These are phyloP conservation scores for Alces alces DNA, from an alignment of 2,113 vertebrate species.

Conservation along the genomic window DNA sequence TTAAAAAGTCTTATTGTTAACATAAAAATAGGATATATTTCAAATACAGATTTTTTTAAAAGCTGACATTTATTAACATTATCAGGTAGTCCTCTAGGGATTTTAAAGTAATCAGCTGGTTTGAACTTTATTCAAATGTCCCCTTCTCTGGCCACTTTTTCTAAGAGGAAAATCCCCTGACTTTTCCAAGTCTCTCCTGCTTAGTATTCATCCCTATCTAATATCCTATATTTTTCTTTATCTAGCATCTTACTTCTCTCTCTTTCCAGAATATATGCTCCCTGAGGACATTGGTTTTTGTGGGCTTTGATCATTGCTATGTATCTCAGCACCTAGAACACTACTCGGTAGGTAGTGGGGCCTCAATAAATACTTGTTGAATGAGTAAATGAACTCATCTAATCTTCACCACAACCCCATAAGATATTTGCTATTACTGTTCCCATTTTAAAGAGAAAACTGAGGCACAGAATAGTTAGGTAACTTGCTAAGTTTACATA, in stretches of 20 bases:
- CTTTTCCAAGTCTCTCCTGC: not conserved
- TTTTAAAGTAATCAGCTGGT: not conserved
- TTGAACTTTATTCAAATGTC: not conserved
- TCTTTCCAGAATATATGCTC: not conserved
- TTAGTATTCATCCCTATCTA: not conserved
- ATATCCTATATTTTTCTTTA: not conserved
- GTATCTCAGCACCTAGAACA: not conserved
- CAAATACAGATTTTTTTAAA: not conserved
- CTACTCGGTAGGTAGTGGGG: not conserved
- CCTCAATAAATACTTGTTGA: not conserved
- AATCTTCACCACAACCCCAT: not conserved
- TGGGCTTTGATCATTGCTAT: not conserved
- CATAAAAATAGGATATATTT: not conserved
- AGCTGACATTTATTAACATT: not conserved
- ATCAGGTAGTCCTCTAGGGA: not conserved
- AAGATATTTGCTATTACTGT: not conserved
- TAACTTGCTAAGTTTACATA: not conserved
- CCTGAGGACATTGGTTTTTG: not conserved
- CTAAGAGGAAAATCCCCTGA: not conserved
- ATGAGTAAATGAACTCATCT: not conserved
- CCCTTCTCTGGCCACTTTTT: not conserved
- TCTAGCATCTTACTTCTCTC: not conserved
- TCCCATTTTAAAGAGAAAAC: not conserved
- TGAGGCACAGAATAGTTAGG: not conserved
- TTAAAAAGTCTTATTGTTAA: not conserved